Evolutionary conservation across 2,888 invertebrate species (phyloP), one percentile per base, ranked within the genome.

Genomic region (Leucoma salicis): DNA sequence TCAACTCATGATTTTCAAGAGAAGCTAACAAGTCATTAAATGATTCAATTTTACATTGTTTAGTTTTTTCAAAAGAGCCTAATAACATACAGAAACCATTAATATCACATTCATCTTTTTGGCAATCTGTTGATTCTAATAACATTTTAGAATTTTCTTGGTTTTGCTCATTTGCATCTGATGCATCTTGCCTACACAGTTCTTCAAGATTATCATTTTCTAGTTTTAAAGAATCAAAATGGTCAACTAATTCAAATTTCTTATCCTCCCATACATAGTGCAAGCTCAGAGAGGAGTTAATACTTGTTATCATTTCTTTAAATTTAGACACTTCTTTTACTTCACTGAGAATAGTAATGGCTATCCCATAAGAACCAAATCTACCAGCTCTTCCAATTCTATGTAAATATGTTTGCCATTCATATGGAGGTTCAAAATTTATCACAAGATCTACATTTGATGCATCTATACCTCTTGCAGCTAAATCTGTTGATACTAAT

Each of bases 341-440:
- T 35, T 92, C 90, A 58, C 93, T 90, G 6, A 95, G 82, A 42
- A 98, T 92, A 35, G 94, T 94, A 10, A 98, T 91, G 15, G 96
- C 94, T 42, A 93, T 91, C 37, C 97, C 98, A 74, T 93, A 92
- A 0, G 95, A 93, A 0, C 99, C 99, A 90, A 95, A 99, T 48
- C 99, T 91, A 0, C 99, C 99, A 31, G 98, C 97, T 63, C 99
- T 92, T 0, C 99, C 99, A 73, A 98, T 97, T 68, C 99, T 91
- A 86, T 99, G 99, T 50, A 98, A 91, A 88, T 98, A 98, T 12
- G 96, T 97, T 52, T 95, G 93, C 57, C 93, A 91, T 66, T 95
- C 94, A 50, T 70, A 70, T 0, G 99, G 97, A 18, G 96, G 87
- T 74, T 99, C 99, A 68, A 98, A 92, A 80, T 99, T 99, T 6